These are phyloP conservation scores for Sphecodes monilicornis DNA, from an alignment of 2,888 invertebrate species.

Conservation along the genomic window DNA sequence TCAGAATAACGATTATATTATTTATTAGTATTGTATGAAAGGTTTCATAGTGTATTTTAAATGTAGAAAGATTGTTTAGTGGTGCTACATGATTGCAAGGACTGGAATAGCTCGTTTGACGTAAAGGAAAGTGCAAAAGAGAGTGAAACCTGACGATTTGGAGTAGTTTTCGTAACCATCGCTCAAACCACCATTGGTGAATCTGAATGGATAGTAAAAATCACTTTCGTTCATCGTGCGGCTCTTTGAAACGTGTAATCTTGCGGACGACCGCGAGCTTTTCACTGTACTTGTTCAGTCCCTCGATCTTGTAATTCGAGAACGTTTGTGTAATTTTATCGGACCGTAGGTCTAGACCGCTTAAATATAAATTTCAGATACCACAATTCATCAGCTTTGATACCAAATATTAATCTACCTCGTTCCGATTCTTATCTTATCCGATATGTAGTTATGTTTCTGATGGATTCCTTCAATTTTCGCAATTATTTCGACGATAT, in stretches of 20 bases:
- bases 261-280: constrained; percentile 77
- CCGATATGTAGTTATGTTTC: neutral
- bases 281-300: constrained; percentile 40
- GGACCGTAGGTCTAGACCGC: neutral
- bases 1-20: no score
- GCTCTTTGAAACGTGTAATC: constrained; percentile 72
- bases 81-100: neutral
- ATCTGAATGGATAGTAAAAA: constrained; percentile 64
- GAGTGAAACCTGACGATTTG: constrained; percentile 27
- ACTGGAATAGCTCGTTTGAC: neutral
- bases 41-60: neutral
- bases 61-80: neutral
- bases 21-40: neutral
- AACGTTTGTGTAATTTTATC: constrained; percentile 23
- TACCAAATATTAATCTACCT: neutral
- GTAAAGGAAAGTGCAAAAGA: neutral
- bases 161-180: constrained; percentile 22
- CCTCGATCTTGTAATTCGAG: constrained; percentile 50
- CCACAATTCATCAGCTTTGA: neutral
- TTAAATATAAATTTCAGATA: constrained; percentile 23
- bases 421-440: neutral
- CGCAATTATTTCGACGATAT: neutral
- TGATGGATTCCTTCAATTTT: neutral
- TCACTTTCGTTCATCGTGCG: constrained; percentile 62
- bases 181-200: constrained; percentile 64